Evolutionary conservation across 2,113 vertebrate species (phyloP).

Genomic region (Labeo catla): DNA sequence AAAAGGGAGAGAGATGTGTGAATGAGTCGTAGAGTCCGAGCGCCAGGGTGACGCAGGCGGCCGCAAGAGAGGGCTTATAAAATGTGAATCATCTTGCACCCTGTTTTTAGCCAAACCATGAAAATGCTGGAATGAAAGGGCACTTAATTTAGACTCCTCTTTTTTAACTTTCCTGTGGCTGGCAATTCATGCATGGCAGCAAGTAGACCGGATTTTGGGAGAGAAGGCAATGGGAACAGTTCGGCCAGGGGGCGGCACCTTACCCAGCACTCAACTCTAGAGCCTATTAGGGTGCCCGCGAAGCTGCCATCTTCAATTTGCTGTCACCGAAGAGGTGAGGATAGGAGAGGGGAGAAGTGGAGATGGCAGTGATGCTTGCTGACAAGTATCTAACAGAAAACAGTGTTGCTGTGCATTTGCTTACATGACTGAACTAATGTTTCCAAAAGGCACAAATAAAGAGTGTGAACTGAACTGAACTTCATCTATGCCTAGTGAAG

Average conservation of each 20-base stretch:
- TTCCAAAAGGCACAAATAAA: slow-evolving; percentile 3
- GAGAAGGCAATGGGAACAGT: slow-evolving; percentile 53
- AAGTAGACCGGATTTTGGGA: slow-evolving; percentile 59
- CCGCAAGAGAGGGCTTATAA: slow-evolving; percentile 68
- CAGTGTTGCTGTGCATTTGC: background rate
- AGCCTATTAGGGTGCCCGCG: slow-evolving; percentile 51
- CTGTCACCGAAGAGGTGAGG: slow-evolving; percentile 38
- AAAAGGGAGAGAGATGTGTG: slow-evolving; percentile 55
- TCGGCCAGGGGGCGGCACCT: slow-evolving; percentile 41
- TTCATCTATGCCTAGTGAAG: background rate
- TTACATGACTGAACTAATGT: slow-evolving; percentile 23
- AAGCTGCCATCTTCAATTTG: slow-evolving; percentile 51
- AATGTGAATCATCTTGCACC: slow-evolving; percentile 70
- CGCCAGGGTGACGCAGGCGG: slow-evolving; percentile 60
- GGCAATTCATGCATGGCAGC: slow-evolving; percentile 63
- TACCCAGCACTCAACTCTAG: slow-evolving; percentile 51
- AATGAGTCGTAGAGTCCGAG: slow-evolving; percentile 57
- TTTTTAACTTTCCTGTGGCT: slow-evolving; percentile 68
- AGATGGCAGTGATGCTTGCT: slow-evolving; percentile 9
- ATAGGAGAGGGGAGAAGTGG: slow-evolving; percentile 36
- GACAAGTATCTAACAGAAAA: slow-evolving; percentile 7
- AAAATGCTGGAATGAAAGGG: slow-evolving; percentile 71
- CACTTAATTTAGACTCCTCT: slow-evolving; percentile 68
- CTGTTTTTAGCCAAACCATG: slow-evolving; percentile 71
- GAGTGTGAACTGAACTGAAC: background rate